Evolutionary conservation across 2,113 vertebrate species (phyloP), one percentile per base, ranked within the genome.

Genomic region (Xiphias gladius): DNA sequence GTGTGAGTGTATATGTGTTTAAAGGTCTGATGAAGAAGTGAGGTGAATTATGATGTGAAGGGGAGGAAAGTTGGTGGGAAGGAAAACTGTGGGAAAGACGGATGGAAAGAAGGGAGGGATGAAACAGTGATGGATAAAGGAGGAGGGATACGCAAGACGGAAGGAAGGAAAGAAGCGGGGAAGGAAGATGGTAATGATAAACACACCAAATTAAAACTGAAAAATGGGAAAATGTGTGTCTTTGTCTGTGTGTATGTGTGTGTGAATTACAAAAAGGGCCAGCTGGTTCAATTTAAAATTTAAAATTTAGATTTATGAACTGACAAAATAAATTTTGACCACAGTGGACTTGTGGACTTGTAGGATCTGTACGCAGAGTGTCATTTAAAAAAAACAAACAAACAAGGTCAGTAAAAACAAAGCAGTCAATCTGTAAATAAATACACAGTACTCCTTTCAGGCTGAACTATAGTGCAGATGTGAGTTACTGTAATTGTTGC

Each of bases 381-480:
- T 58, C 4, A 62, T 0, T 78, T 54, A 3, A n/a, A 55, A 13
- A 24, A 55, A 28, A 35, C 3, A 35, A 35, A 35, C 6, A 73
- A 76, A 59, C 16, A 54, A 64, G 26, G n/a, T 41, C 9, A 68
- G 19, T 59, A 8, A 69, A 64, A 30, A 55, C 26, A 58, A 24
- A 55, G 19, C 30, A 61, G n/a, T 70, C 30, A 63, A 37, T 75
- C 37, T 76, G 54, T 55, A 32, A 48, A 76, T 66, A 71, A 76
- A 75, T 54, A 43, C 19, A 80, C 14, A 54, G 62, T 8, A 20
- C 12, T 71, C 20, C 11, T 52, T 74, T 80, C 37, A 67, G 73
- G 74, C 75, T 63, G 57, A 80, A 80, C 79, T 68, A 76, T 57
- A 54, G 82, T 79, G 77, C 67, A 77, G 58, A 85, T 82, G 89